Base-by-base conservation (phyloP, 23 tunicate genomes). In the Corella eumyota region DNA sequence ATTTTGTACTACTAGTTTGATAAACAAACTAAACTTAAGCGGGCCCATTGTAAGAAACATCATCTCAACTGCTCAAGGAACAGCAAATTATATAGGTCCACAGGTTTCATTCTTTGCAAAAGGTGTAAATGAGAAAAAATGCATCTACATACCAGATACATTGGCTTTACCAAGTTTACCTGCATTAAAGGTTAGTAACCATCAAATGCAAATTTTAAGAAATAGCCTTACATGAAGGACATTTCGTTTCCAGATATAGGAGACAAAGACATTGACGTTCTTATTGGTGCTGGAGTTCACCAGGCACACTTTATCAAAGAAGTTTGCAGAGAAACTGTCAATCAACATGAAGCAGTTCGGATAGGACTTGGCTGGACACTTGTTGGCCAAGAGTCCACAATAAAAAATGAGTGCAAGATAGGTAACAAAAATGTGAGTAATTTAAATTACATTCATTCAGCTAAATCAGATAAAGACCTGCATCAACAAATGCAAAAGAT, bases 271-370 rank as follows among this genome's bases (percentile, higher is more conserved):
- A 51, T 68, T 2, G 74, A 56, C 11, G 19, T 68, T 2, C 24
- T 55, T 26, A 56, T 56, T 36, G 63, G 74, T 13, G 55, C 51
- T 17, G 74, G 40, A 7, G 30, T 34, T 1, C 50, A 63, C 23
- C 11, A 34, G 3, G 49, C 34, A n/a, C n/a, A n/a, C n/a, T n/a
- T n/a, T n/a, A n/a, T n/a, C n/a, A n/a, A n/a, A n/a, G n/a, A n/a
- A n/a, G n/a, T n/a, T n/a, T n/a, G n/a, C n/a, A n/a, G n/a, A n/a
- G n/a, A n/a, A n/a, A n/a, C n/a, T n/a, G n/a, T n/a, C n/a, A n/a
- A n/a, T n/a, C n/a, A n/a, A n/a, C n/a, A n/a, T n/a, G n/a, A n/a
- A n/a, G n/a, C n/a, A n/a, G n/a, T n/a, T n/a, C n/a, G n/a, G n/a
- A n/a, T n/a, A n/a, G n/a, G n/a, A n/a, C n/a, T n/a, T n/a, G n/a